These are phyloP conservation scores for Nudaria mundana DNA, from an alignment of 2,888 invertebrate genomes.

Conservation along the genomic window DNA sequence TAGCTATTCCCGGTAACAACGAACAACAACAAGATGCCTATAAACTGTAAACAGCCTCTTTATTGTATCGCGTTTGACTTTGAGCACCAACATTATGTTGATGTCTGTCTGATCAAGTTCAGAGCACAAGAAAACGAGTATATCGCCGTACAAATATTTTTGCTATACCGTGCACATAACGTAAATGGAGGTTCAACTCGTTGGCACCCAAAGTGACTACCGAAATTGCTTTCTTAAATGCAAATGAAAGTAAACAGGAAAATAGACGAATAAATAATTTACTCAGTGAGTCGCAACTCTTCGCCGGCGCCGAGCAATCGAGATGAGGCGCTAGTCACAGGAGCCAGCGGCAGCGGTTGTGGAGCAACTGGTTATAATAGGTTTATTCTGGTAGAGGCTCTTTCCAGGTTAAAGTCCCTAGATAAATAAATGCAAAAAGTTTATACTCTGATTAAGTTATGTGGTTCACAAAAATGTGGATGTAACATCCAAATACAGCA, in stretches of 20 bases:
- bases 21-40: neutral
- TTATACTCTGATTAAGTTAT: too few relatives aligned
- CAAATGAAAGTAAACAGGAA: conserved; percentile 59
- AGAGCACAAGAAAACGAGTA: conserved; percentile 1
- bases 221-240: conserved; percentile 59
- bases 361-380: neutral
- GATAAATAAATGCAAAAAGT: neutral
- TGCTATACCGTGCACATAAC: conserved; percentile 8
- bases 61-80: neutral
- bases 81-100: conserved; percentile 1
- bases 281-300: conserved; percentile 44
- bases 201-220: conserved; percentile 34
- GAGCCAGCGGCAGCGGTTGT: conserved; percentile 12
- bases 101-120: neutral
- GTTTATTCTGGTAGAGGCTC: too few relatives aligned
- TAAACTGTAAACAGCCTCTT: neutral
- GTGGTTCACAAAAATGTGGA: too few relatives aligned
- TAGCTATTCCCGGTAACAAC: too few relatives aligned
- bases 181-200: conserved; percentile 17
- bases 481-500: too few relatives aligned
- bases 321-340: conserved; percentile 1
- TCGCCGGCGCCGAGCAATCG: conserved; percentile 17
- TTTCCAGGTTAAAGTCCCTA: too few relatives aligned
- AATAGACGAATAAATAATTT: conserved; percentile 57
- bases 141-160: conserved; percentile 12